A percentile compares a stretch with the other conserved stretches of the same genome.
Evolutionary conservation across 2,113 vertebrate species (phyloP).

Genomic region (Antennarius striatus): DNA sequence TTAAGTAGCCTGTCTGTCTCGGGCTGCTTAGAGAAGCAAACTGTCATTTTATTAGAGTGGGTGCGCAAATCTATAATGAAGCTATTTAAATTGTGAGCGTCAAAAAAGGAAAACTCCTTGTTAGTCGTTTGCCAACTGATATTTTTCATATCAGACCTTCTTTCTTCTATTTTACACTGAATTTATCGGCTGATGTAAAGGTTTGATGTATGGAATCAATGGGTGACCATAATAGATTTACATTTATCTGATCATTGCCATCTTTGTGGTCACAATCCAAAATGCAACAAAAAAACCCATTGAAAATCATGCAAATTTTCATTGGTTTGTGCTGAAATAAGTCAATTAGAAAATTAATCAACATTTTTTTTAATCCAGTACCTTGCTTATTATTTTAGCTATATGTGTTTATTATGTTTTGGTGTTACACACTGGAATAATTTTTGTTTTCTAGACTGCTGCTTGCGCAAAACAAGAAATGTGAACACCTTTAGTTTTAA

Average conservation of each 20-base stretch:
- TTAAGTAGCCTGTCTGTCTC: slow-evolving; percentile 8
- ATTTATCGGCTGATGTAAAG: slow-evolving; percentile 22
- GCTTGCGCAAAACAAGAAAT: neutral
- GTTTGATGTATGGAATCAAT: slow-evolving; percentile 22
- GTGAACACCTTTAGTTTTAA: neutral
- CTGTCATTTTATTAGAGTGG: slow-evolving; percentile 1
- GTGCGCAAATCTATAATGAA: neutral
- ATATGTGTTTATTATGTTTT: neutral
- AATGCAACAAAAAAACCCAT: too few species aligned
- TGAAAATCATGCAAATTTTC: neutral
- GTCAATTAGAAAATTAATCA: too few species aligned
- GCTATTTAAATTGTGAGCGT: slow-evolving; percentile 13
- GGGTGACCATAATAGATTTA: slow-evolving; percentile 30
- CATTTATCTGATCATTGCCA: slow-evolving; percentile 25
- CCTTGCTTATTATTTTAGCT: too few species aligned
- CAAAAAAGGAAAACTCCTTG: slow-evolving; percentile 8
- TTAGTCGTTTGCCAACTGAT: slow-evolving; percentile 20
- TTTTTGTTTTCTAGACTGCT: neutral
- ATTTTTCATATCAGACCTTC: slow-evolving; percentile 40
- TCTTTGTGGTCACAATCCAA: neutral
- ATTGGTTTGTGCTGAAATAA: too few species aligned
- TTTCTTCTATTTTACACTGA: slow-evolving; percentile 10
- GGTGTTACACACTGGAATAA: neutral
- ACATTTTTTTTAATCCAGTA: too few species aligned
- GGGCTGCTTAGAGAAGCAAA: slow-evolving; percentile 16